A percentile compares a stretch with the other conserved stretches of the same genome.
Evolutionary conservation across 1,140 invertebrate species (phyloP).

Genomic region (Macrocentrus cingulum): DNA sequence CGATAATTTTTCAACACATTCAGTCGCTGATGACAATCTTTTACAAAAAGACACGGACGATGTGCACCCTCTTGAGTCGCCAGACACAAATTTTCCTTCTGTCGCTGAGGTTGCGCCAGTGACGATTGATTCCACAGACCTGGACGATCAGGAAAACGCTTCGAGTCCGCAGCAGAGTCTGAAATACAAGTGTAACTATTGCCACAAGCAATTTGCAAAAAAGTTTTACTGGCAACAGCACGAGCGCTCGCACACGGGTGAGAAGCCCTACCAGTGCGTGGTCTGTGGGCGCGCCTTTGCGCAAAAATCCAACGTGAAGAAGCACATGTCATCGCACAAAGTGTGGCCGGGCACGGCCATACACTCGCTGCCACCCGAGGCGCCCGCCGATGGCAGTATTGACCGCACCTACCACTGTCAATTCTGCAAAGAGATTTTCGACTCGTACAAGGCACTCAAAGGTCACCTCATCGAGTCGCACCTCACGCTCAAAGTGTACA

Average conservation of each 20-base stretch:
- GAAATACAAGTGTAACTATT: constrained; percentile 58
- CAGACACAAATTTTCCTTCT: constrained; percentile 27
- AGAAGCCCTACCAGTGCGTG: constrained; percentile 67
- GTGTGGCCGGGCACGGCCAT: constrained; percentile 58
- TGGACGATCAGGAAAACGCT: constrained; percentile 29
- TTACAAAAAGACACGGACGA: constrained; percentile 38
- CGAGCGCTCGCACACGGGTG: constrained; percentile 63
- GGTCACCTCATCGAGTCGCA: constrained; percentile 52
- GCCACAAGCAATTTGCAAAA: constrained; percentile 61
- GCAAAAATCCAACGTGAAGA: constrained; percentile 71
- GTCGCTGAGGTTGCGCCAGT: constrained; percentile 16
- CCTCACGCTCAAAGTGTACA: constrained; percentile 64
- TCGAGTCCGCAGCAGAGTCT: constrained; percentile 46
- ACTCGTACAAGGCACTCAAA: constrained; percentile 54
- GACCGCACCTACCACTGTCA: constrained; percentile 55
- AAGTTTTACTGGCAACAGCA: constrained; percentile 63
- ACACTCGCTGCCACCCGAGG: constrained; percentile 53
- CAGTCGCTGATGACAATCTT: constrained; percentile 36
- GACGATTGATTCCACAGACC: constrained; percentile 14
- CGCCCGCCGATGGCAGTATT: constrained; percentile 51
- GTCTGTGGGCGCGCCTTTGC: constrained; percentile 64
- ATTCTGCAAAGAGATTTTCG: constrained; percentile 57
- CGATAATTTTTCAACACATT: constrained; percentile 42
- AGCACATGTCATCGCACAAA: constrained; percentile 71
- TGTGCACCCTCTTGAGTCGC: constrained; percentile 35